Conservation (phyloP, 2,888 invertebrate species). For the Reticulitermes lucifugus region DNA sequence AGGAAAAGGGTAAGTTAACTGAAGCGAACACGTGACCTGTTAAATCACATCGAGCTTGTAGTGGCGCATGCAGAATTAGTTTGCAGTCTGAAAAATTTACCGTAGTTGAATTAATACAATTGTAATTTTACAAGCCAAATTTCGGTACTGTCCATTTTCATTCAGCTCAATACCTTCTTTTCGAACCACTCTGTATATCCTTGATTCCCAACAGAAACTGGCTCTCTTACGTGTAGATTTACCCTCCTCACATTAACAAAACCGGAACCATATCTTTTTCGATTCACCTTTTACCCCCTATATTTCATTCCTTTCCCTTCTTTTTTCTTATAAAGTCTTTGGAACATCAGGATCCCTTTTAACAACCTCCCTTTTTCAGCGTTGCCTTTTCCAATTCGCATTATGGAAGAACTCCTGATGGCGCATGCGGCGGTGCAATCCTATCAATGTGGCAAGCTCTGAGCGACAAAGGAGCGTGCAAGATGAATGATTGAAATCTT, state of each 20-base stretch:
- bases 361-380: constrained; percentile 22
- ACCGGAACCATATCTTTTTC: constrained; percentile 23
- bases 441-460: constrained; percentile 38
- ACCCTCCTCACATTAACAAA: constrained; percentile 36
- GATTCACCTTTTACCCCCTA: constrained; percentile 10
- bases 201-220: no score
- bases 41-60: no score
- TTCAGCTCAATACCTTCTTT: no score
- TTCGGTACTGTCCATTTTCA: no score
- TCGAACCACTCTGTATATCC: no score
- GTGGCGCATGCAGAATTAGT: no score
- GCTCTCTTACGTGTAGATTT: background rate
- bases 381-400: constrained; percentile 31
- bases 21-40: no score
- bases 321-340: constrained; percentile 28
- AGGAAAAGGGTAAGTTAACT: no score
- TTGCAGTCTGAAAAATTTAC: no score
- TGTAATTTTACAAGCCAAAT: no score
- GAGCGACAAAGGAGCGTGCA: constrained; percentile 42
- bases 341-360: constrained; percentile 33
- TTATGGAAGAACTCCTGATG: constrained; percentile 32
- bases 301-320: constrained; percentile 15
- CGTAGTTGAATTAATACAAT: no score
- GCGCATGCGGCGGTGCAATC: constrained; percentile 38
- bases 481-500: constrained; percentile 51